Base-by-base conservation (phyloP, 2,797 vertebrate genomes). In the Cebuella pygmaea region DNA sequence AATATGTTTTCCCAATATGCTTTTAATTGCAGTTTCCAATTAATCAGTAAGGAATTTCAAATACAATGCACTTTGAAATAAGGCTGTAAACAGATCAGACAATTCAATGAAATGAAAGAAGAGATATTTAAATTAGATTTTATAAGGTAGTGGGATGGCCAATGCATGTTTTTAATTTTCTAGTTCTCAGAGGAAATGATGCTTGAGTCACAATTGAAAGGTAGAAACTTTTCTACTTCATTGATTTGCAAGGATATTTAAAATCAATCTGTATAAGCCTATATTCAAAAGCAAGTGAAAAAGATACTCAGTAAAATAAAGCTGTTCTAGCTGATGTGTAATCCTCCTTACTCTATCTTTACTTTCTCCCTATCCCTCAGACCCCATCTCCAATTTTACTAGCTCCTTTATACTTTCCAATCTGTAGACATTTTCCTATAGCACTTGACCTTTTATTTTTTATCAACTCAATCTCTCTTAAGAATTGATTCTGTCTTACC, bases 1-100 rank as follows among this genome's bases (percentile, higher is more conserved):
- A 92, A 20, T 81, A 20, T 74, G 30, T 93, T 93, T 93, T 80
- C 46, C 74, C 36, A 50, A 15, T 82, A 87, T 33, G 3, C 79
- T 93, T 94, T 96, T 95, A 95, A 88, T 97, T 96, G 67, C 50
- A 88, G 55, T 88, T 89, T 67, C 55, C 88, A 96, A 75, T 88
- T 88, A 46, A 88, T 86, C 36, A 94, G n/a, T 52, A 89, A 93
- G 36, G 52, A 57, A 83, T 88, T 97, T 92, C 52, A 86, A 96
- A 93, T 50, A 75, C 30, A 96, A 89, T 88, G 36, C 44, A 92
- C 84, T 97, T 96, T 85, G 39, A 95, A 95, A 89, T 81, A 93
- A 92, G 30, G 57, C 76, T 94, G 75, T 97, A 97, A 94, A 96
- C 84, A 89, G 55, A 88, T 33, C 61, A 30, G 26, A 78, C 50